Evolutionary conservation across 92 coral and sea anemone species (phyloP), one percentile per base, ranked within the genome.

Genomic region (Epizoanthus illoricatus): DNA sequence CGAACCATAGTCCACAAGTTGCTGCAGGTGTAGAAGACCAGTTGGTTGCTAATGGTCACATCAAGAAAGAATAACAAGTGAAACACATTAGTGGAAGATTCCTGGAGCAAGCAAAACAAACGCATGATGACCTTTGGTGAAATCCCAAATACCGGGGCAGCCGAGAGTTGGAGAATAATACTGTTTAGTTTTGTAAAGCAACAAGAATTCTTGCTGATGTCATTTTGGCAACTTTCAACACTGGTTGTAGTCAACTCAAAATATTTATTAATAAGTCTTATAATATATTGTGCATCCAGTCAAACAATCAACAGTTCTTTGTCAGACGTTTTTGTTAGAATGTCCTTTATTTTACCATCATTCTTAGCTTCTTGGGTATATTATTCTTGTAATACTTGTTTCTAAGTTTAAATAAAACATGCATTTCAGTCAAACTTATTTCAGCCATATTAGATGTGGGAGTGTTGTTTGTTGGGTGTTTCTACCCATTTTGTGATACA

Each of bases 121-220:
- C 78, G 64, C 54, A 89, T 91, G 94, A 91, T 80, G 92, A 89
- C 94, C 75, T 84, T 86, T 91, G 94, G 87, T 68, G 80, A 91
- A 91, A 91, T 75, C 94, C 89, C 65, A 23, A 42, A 11, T 58
- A 2, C 8, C 58, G 83, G 84, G 92, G 80, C 83, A 65, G 81
- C 91, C 90, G 83, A 42, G 73, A 83, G 94, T 91, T 74, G 90
- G 94, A 91, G 36, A 8, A 82, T 71, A 69, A 74, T 39, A 75
- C 76, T 33, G 71, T 88, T 88, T 86, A 18, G 41, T 87, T 49
- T 54, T 41, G 83, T 81, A 70, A 74, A 56, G 69, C 16, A 59
- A 40, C n/a, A 74, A 55, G 36, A 82, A 60, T 39, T 24, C 17
- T 28, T 36, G 18, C 57, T 82, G 71, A 9, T 82, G 74, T 45